phyloP scores from a whole-genome alignment of 1,140 invertebrate species.

The Aphelenchoides besseyi region DNA sequence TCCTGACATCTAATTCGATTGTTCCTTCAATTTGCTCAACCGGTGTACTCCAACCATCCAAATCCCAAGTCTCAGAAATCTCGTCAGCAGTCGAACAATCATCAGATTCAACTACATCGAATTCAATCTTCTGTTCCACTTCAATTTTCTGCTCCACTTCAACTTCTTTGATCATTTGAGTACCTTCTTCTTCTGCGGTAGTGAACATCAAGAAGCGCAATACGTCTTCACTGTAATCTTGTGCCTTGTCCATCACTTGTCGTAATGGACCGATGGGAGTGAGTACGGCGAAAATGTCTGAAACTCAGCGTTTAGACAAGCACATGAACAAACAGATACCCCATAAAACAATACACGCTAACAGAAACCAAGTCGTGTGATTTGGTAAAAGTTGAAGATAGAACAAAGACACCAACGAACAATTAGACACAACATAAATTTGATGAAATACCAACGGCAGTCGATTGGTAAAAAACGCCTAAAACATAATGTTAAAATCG shows the following conservation, averaged over 20 bases:
- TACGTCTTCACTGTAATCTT: conserved; percentile 50
- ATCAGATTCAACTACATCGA: background rate
- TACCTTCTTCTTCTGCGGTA: background rate
- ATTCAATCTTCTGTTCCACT: background rate
- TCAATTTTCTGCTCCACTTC: background rate
- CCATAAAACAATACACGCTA: conserved; percentile 46
- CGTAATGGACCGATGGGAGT: conserved; percentile 48
- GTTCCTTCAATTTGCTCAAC: conserved; percentile 14
- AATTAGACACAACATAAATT: conserved; percentile 51
- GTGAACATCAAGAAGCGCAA: conserved; percentile 33
- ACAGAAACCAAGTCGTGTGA: conserved; percentile 52
- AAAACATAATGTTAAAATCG: conserved; percentile 19
- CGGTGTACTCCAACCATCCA: background rate
- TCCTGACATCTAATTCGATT: conserved; percentile 19
- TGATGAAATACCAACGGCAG: conserved; percentile 42
- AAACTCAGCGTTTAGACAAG: conserved; percentile 10
- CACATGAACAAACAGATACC: conserved; percentile 30
- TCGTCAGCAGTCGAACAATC: background rate
- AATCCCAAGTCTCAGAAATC: background rate
- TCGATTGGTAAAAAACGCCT: conserved; percentile 37
- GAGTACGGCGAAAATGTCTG: conserved; percentile 55
- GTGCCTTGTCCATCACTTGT: conserved; percentile 40
- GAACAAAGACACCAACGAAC: conserved; percentile 53
- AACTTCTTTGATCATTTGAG: background rate
- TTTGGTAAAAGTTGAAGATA: conserved; percentile 50